Evolutionary conservation across 2,113 vertebrate genomes (phyloP).

Genomic region (Clinocottus analis): DNA sequence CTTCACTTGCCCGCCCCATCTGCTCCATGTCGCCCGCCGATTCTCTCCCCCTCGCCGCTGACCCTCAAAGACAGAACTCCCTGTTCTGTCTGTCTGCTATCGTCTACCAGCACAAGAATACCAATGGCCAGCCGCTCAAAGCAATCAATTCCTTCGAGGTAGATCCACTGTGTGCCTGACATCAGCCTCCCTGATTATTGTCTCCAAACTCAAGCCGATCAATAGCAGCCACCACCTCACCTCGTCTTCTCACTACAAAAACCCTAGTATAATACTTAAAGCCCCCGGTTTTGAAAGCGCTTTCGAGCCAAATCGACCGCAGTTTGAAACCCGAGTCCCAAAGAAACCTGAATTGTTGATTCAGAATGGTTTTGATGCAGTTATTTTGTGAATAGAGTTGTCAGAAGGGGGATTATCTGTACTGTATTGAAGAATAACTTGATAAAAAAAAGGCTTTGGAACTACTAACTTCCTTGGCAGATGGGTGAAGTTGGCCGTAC

Average conservation of each 20-base stretch:
- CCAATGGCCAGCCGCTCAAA: constrained; percentile 66
- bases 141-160: constrained; percentile 73
- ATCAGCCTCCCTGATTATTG: constrained; percentile 74
- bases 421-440: constrained; percentile 41
- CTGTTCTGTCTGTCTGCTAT: constrained; percentile 63
- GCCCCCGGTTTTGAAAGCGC: constrained; percentile 42
- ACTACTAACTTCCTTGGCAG: constrained; percentile 50
- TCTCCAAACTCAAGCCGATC: constrained; percentile 65
- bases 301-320: constrained; percentile 47
- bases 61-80: constrained; percentile 63
- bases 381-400: constrained; percentile 43
- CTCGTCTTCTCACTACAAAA: constrained; percentile 45
- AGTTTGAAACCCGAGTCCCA: constrained; percentile 38
- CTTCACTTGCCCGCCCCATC: background rate
- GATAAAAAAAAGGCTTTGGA: constrained; percentile 33
- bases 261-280: constrained; percentile 42
- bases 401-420: constrained; percentile 45
- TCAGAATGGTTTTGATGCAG: constrained; percentile 20
- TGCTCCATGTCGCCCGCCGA: constrained; percentile 23
- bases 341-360: constrained; percentile 25
- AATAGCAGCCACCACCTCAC: constrained; percentile 53
- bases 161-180: constrained; percentile 71
- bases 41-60: constrained; percentile 23
- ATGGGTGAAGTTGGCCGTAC: constrained; percentile 44
- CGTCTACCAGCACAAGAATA: constrained; percentile 70